Conservation (phyloP, 2,113 vertebrate species). For the Naja naja region DNA sequence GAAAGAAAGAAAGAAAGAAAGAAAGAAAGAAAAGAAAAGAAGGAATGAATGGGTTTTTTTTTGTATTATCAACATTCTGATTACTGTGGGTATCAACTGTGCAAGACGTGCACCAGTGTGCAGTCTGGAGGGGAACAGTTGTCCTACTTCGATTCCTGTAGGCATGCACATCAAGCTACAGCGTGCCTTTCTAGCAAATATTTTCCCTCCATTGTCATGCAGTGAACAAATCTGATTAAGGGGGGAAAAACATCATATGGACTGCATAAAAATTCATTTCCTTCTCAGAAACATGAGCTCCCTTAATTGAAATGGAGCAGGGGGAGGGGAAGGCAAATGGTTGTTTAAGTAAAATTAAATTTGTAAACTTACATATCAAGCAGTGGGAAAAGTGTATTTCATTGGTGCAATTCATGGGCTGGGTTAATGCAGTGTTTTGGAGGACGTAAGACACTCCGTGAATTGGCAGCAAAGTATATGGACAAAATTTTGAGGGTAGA, state of each 20-base stretch:
- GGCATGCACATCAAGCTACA: constrained; percentile 15
- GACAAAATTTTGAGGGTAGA: neutral
- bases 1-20: neutral
- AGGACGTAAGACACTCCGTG: neutral
- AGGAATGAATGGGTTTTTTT: neutral
- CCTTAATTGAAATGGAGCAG: neutral
- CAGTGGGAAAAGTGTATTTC: neutral
- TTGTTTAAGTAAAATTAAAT: constrained; percentile 27
- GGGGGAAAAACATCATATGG: constrained; percentile 11
- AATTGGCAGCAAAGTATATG: neutral
- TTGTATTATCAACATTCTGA: constrained; percentile 39
- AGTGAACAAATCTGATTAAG: constrained; percentile 20
- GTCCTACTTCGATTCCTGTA: constrained; percentile 32
- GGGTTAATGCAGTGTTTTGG: neutral
- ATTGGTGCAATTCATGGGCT: neutral
- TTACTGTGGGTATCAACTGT: constrained; percentile 9
- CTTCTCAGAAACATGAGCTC: constrained; percentile 38
- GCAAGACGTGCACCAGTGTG: neutral
- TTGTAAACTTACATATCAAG: neutral
- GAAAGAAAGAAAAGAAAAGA: neutral
- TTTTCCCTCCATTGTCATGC: constrained; percentile 32
- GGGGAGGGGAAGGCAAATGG: neutral
- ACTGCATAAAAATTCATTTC: constrained; percentile 44
- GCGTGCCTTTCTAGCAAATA: constrained; percentile 29
- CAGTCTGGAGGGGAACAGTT: neutral